These are phyloP conservation scores for Oophaga sylvatica DNA, from an alignment of 2,797 vertebrate species.

Conservation along the genomic window DNA sequence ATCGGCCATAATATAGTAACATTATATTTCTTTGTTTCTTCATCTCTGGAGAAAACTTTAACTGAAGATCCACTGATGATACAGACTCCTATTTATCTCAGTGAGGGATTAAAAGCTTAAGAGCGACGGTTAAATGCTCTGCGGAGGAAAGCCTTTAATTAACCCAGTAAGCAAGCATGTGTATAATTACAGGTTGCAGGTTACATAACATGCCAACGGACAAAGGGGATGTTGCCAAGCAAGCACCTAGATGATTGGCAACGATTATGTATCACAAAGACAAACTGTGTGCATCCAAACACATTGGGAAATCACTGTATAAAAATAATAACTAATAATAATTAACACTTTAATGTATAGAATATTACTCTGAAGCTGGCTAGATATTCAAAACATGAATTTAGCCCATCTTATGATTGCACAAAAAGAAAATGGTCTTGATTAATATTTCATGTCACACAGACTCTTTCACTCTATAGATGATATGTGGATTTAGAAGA, in stretches of 20 bases:
- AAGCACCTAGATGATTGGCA: not conserved
- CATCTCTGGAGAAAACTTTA: slow-evolving; percentile 10
- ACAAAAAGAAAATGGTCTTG: too few relatives aligned
- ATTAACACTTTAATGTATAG: not conserved
- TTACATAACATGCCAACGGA: slow-evolving; percentile 39
- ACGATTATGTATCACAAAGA: not conserved
- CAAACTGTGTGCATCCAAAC: not conserved
- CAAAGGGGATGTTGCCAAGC: not conserved
- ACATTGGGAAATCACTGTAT: too few relatives aligned
- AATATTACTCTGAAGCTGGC: not conserved
- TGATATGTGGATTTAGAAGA: too few relatives aligned
- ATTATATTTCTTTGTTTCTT: not conserved
- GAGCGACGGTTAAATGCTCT: slow-evolving; percentile 22
- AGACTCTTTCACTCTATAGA: too few relatives aligned
- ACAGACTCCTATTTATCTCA: not conserved
- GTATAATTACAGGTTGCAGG: slow-evolving; percentile 54
- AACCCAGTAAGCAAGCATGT: slow-evolving; percentile 2
- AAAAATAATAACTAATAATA: not conserved
- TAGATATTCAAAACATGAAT: not conserved
- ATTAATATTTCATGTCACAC: too few relatives aligned
- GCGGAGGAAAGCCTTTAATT: slow-evolving; percentile 2
- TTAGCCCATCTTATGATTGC: not conserved
- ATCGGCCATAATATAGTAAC: not conserved
- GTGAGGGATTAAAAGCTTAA: slow-evolving; percentile 32
- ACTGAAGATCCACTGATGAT: not conserved